Conservation (phyloP, 2,113 vertebrate genomes). For the Herpailurus yagouaroundi region DNA sequence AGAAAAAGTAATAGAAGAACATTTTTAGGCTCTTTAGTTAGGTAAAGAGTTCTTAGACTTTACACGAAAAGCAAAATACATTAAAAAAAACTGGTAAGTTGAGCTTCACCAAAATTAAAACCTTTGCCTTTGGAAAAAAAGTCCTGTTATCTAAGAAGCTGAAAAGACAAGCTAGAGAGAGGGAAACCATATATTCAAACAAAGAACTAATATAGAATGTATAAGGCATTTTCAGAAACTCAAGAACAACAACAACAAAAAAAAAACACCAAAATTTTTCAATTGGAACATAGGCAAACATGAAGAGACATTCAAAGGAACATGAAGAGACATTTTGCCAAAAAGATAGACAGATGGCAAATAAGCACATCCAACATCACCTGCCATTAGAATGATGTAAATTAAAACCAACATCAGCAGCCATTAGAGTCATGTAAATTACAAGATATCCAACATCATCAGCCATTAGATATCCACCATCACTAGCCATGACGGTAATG, state of each 20-base stretch:
- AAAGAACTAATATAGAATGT: background rate
- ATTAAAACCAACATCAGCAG: background rate
- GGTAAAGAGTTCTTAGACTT: conserved; percentile 9
- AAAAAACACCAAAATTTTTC: background rate
- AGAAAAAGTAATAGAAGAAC: background rate
- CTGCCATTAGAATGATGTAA: background rate
- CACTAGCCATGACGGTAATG: background rate
- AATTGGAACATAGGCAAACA: background rate
- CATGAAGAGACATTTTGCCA: background rate
- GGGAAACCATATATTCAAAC: background rate
- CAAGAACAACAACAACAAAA: background rate
- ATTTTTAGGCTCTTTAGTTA: background rate
- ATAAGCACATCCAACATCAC: background rate
- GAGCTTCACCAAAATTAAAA: background rate
- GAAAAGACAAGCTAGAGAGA: background rate
- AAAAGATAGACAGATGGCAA: background rate
- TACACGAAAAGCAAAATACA: background rate
- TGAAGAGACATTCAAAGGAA: background rate
- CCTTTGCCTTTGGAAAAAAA: background rate
- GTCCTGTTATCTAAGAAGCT: background rate
- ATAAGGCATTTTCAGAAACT: background rate
- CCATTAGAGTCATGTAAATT: background rate
- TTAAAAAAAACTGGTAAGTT: background rate
- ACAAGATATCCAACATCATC: background rate
- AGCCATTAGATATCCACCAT: background rate